Evolutionary conservation across 30 jellyfish, hydroid and myxozoan species (phyloP).

Genomic region (Cassiopea xamachana): DNA sequence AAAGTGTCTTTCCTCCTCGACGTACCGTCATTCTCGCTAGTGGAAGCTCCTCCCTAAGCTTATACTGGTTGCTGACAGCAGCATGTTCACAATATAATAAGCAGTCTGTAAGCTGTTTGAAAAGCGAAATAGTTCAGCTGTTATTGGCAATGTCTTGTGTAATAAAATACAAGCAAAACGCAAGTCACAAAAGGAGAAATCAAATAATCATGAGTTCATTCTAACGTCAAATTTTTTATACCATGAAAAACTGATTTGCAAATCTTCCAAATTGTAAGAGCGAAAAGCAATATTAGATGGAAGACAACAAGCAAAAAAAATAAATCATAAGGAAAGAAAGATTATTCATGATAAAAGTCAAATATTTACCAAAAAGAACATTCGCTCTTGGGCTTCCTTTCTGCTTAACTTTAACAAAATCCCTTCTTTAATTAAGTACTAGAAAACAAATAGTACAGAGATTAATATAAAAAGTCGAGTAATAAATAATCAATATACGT

Average conservation of each 20-base stretch:
- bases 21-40: constrained; percentile 94
- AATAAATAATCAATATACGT: too few relatives aligned
- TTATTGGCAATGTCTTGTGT: neutral
- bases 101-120: constrained; percentile 89
- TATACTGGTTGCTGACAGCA: constrained; percentile 85
- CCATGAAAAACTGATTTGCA: too few relatives aligned
- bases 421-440: constrained; percentile 95
- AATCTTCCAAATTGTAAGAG: too few relatives aligned
- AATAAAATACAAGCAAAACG: neutral
- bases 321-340: neutral
- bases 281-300: neutral
- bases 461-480: neutral
- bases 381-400: constrained; percentile 92
- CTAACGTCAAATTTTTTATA: too few relatives aligned
- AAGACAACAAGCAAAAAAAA: too few relatives aligned
- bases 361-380: constrained; percentile 79
- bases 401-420: constrained; percentile 85
- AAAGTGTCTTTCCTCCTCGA: neutral
- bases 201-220: too few relatives aligned
- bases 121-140: neutral
- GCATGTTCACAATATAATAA: constrained; percentile 87
- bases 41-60: constrained; percentile 90
- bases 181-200: too few relatives aligned
- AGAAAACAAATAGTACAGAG: neutral
- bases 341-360: neutral